These are phyloP conservation scores for Sapayoa aenigma DNA, from an alignment of 2,113 vertebrate genomes.

Conservation along the genomic window DNA sequence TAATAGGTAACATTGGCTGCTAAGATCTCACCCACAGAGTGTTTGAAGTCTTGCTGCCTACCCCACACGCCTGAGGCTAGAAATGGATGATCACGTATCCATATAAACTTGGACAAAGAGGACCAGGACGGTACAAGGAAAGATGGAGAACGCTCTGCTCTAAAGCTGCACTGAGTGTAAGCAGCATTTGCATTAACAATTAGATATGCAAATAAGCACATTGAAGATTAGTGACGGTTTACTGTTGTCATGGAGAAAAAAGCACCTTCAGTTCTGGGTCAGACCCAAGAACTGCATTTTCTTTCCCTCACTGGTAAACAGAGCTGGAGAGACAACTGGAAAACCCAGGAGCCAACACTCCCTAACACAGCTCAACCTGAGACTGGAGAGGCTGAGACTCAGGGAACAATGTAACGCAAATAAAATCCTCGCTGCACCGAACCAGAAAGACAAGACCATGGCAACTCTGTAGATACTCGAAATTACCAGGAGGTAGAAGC, in stretches of 20 bases:
- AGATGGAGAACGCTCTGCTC: background rate
- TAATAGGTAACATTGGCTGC: background rate
- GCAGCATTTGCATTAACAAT: constrained; percentile 9
- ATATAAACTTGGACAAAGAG: background rate
- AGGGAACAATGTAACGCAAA: background rate
- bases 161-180: background rate
- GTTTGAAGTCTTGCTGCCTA: background rate
- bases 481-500: background rate
- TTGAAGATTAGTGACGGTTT: background rate
- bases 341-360: background rate
- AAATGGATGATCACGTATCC: background rate
- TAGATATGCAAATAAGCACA: constrained; percentile 40
- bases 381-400: background rate
- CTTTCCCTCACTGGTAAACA: background rate
- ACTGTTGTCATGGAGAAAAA: constrained; percentile 23
- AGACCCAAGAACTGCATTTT: background rate
- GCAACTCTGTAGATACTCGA: background rate
- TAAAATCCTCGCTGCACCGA: background rate
- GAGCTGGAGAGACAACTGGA: background rate
- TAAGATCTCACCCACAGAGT: background rate
- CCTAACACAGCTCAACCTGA: background rate
- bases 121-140: background rate
- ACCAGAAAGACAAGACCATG: background rate
- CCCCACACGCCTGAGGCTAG: background rate
- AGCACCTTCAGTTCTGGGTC: background rate